phyloP scores from a whole-genome alignment of 2,888 invertebrate species.

The Yponomeuta malinellus region DNA sequence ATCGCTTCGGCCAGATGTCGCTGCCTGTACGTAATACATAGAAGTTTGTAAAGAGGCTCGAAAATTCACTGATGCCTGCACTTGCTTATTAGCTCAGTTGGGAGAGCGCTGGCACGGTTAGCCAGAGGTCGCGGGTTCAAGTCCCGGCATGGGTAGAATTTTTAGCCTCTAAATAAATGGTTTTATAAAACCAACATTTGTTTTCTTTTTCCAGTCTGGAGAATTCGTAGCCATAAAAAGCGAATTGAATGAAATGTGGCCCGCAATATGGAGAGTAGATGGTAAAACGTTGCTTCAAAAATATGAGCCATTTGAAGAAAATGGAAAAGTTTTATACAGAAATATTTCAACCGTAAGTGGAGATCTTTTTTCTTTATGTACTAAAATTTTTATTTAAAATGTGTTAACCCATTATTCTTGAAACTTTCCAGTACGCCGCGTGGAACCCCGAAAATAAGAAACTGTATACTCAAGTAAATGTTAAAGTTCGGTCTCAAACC shows the following conservation, averaged over 20 bases:
- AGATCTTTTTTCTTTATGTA: background rate
- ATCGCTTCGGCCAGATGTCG: too few species aligned
- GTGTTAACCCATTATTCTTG: background rate
- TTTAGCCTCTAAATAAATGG: too few species aligned
- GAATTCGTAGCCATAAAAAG: constrained; percentile 91
- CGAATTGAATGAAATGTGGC: constrained; percentile 88
- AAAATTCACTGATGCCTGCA: too few species aligned
- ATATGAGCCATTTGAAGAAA: constrained; percentile 88
- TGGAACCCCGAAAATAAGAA: constrained; percentile 90
- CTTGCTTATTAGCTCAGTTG: too few species aligned
- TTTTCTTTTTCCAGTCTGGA: constrained; percentile 80
- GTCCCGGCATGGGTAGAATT: too few species aligned
- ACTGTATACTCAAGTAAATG: constrained; percentile 85
- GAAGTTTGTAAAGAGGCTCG: too few species aligned
- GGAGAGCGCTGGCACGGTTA: too few species aligned
- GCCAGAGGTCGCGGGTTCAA: too few species aligned
- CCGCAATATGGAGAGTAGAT: constrained; percentile 94
- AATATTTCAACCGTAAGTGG: constrained; percentile 89
- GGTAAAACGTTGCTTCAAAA: constrained; percentile 88
- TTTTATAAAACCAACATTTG: too few species aligned
- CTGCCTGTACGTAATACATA: too few species aligned
- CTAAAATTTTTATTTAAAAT: background rate
- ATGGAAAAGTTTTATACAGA: constrained; percentile 87
- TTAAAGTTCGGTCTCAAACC: constrained; percentile 83
- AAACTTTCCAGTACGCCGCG: constrained; percentile 82